Conservation (phyloP, 2,888 invertebrate species). For the Actias luna region DNA sequence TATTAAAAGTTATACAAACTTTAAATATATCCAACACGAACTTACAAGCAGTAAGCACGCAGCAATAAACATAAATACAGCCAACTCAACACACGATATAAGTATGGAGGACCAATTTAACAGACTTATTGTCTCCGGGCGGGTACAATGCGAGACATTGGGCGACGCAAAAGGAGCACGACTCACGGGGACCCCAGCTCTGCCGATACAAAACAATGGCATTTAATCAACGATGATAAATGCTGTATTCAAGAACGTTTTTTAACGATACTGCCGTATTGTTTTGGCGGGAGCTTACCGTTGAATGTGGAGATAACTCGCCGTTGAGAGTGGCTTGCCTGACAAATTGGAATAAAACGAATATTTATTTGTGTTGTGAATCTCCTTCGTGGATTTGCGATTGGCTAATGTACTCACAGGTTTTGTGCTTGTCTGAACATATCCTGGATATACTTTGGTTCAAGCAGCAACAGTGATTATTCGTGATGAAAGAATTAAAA, state of each 20-base stretch:
- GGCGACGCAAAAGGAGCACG: constrained; percentile 71
- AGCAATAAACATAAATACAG: constrained; percentile 61
- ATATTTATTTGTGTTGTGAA: constrained; percentile 77
- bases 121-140: constrained; percentile 80
- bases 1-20: not conserved
- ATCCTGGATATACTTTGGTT: not conserved
- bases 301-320: constrained; percentile 78
- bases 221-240: constrained; percentile 82
- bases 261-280: constrained; percentile 80
- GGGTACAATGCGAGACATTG: constrained; percentile 74
- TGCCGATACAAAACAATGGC: constrained; percentile 81
- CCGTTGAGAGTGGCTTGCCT: constrained; percentile 79
- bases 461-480: too few species aligned
- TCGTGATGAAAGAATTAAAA: too few species aligned
- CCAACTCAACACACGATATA: constrained; percentile 59
- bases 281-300: constrained; percentile 80
- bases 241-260: constrained; percentile 80
- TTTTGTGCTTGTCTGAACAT: constrained; percentile 23
- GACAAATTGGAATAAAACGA: constrained; percentile 82
- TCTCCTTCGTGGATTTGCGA: constrained; percentile 44
- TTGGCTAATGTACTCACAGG: constrained; percentile 54
- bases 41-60: constrained; percentile 52
- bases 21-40: constrained; percentile 13
- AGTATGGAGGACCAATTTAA: constrained; percentile 78
- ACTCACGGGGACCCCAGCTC: constrained; percentile 66